Evolutionary conservation across 2,797 vertebrate genomes (phyloP).

Genomic region (Botia almorhae): DNA sequence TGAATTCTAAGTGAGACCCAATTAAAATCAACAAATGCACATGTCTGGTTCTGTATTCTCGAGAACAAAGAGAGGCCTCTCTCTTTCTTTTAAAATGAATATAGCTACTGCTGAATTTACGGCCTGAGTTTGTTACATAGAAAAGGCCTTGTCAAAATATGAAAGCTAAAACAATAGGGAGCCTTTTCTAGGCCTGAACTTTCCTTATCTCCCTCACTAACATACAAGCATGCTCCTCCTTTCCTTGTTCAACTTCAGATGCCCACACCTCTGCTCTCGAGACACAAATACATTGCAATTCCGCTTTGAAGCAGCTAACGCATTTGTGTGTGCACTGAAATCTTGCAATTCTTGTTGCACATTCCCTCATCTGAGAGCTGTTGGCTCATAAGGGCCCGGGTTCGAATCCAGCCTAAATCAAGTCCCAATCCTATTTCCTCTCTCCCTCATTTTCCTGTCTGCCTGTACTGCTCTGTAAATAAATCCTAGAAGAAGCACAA

Average conservation of each 20-base stretch:
- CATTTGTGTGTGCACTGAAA: conserved; percentile 28
- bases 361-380: neutral
- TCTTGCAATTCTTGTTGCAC: conserved; percentile 1
- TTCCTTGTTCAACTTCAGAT: conserved; percentile 32
- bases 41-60: conserved; percentile 63
- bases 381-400: neutral
- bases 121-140: conserved; percentile 61
- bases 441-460: neutral
- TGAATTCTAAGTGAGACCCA: conserved; percentile 68
- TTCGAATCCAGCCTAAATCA: neutral
- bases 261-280: conserved; percentile 22
- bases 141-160: conserved; percentile 68
- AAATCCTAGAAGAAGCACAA: neutral
- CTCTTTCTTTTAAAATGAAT: conserved; percentile 60
- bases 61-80: conserved; percentile 45
- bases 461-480: neutral
- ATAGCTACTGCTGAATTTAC: conserved; percentile 65
- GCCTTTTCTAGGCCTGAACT: conserved; percentile 57
- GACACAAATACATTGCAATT: conserved; percentile 1
- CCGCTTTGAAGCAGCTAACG: conserved; percentile 39
- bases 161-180: conserved; percentile 69
- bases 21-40: conserved; percentile 68
- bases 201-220: conserved; percentile 63
- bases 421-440: neutral
- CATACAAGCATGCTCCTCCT: conserved; percentile 47